A percentile compares a stretch with the other conserved stretches of the same genome.
Evolutionary conservation across 2,797 vertebrate species (phyloP).

Genomic region (Chrysocyon brachyurus): DNA sequence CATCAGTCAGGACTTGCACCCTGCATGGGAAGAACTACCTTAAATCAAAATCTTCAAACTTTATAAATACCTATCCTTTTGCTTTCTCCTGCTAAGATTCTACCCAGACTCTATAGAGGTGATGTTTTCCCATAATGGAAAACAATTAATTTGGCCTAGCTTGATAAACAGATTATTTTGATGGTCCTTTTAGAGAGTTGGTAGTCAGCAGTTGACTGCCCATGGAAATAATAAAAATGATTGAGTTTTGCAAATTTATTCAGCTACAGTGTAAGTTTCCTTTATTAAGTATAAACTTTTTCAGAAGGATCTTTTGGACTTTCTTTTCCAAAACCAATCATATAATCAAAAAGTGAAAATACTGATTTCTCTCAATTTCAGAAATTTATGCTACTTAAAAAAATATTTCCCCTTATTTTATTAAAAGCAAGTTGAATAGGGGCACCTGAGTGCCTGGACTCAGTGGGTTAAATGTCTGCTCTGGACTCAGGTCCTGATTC

Average conservation of each 20-base stretch:
- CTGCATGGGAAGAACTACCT: neutral
- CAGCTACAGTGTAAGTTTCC: neutral
- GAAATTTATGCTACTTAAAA: neutral
- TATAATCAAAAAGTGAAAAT: neutral
- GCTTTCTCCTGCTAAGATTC: neutral
- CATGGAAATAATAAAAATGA: neutral
- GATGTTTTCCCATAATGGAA: neutral
- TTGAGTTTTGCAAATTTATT: neutral
- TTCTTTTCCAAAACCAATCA: neutral
- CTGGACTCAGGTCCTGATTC: neutral
- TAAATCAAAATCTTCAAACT: neutral
- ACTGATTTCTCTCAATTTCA: neutral
- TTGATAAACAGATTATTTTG: neutral
- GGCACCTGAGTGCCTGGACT: neutral
- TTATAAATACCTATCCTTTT: neutral
- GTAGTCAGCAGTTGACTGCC: neutral
- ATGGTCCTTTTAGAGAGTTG: neutral
- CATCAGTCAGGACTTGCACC: neutral
- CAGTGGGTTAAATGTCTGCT: neutral
- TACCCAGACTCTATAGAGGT: neutral
- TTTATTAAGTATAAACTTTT: neutral
- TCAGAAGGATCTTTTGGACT: neutral
- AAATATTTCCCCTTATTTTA: neutral
- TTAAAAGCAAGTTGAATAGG: neutral
- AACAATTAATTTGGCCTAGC: neutral